phyloP scores from a whole-genome alignment of 2,113 vertebrate genomes.

The Syrmaticus mikado region DNA sequence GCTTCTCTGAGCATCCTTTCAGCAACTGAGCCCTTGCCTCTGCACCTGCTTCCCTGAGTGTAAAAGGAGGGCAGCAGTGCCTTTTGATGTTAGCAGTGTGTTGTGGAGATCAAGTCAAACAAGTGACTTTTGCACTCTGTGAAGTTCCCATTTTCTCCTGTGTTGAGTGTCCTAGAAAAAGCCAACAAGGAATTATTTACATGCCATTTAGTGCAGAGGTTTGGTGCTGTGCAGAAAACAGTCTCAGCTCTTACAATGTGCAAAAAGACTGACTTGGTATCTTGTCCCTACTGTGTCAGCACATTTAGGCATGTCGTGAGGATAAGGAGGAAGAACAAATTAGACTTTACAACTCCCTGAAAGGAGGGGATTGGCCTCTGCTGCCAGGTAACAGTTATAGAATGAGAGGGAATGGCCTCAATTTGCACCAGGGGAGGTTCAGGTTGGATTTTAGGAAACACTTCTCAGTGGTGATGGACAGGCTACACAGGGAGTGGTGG shows the following conservation, averaged over 20 bases:
- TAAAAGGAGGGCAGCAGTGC: neutral
- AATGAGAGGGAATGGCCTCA: too few relatives aligned
- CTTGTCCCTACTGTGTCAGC: neutral
- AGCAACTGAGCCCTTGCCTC: neutral
- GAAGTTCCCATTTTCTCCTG: neutral
- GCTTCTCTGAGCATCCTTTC: neutral
- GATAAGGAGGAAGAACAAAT: neutral
- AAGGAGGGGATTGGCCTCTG: too few relatives aligned
- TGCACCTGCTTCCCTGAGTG: neutral
- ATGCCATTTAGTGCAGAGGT: neutral
- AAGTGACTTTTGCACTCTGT: neutral
- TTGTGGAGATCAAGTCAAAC: neutral
- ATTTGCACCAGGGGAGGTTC: too few relatives aligned
- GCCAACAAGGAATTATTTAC: neutral
- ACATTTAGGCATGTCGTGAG: neutral
- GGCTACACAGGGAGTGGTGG: too few relatives aligned
- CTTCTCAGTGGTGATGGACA: too few relatives aligned
- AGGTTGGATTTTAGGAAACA: too few relatives aligned
- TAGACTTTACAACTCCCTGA: neutral
- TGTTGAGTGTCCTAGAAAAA: slow-evolving; percentile 22
- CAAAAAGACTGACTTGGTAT: neutral
- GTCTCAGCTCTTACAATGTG: neutral
- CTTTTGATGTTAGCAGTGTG: neutral
- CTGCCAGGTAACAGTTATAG: too few relatives aligned
- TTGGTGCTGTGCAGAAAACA: neutral